Base-by-base conservation (phyloP, 2,113 vertebrate species). In the Ivindomyrus marchei region DNA sequence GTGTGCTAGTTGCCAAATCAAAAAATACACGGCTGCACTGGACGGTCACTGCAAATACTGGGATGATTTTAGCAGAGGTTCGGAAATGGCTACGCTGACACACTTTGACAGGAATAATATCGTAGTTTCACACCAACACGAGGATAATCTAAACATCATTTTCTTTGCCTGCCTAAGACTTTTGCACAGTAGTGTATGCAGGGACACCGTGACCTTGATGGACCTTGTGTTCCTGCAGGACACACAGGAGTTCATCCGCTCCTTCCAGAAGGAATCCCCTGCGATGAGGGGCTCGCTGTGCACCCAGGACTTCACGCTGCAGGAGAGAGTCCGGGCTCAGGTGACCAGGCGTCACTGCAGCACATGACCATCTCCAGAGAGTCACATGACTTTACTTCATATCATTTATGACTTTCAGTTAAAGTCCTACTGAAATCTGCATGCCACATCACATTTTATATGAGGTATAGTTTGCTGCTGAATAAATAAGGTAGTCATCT, bases 291-390 rank as follows among this genome's bases (percentile, higher is more conserved):
- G 95, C 89, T 58, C n/a, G 39, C 94, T 96, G 92, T 97, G 97
- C 27, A 94, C 95, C 77, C 98, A 99, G 92, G 98, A 99, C 90
- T 93, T 96, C 7, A 97, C 95, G 24, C 96, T 99, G 88, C 97
- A 98, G 89, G 98, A 98, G 91, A 95, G 98, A 95, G 98, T 98
- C 9, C 92, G 95, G 90, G 98, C 97, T 83, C 98, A 99, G 97
- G 98, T 98, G 94, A 91, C 77, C 39, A 70, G 50, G 50, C 87
- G 4, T n/a, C 36, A 7, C 45, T 10, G 50, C 9, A 2, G 1
- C 53, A 13, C 46, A 45, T 56, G 89, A 77, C 53, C 46, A 3
- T 42, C 74, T 5, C 74, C 36, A 39, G 15, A 36, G 27, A 39
- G 74, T 80, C 36, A 80, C 31, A 80, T 19, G 4, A 42, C 74